Conservation (phyloP, 2,888 invertebrate species). For the Sarcophaga subvicina region DNA sequence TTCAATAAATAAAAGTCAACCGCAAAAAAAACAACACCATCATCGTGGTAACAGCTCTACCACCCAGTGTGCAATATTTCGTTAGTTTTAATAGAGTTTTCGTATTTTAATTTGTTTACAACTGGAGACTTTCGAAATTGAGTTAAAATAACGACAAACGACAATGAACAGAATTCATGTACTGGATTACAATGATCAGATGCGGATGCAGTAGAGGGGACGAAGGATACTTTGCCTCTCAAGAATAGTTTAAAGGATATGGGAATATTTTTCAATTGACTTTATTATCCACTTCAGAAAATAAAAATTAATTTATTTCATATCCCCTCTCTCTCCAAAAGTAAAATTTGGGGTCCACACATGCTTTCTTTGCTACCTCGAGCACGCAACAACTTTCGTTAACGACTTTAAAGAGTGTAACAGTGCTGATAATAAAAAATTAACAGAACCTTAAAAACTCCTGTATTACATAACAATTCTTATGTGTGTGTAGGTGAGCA, state of each 20-base stretch:
- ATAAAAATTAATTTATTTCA: too few relatives aligned
- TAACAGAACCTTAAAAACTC: background rate
- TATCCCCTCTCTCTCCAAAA: too few relatives aligned
- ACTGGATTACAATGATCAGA: too few relatives aligned
- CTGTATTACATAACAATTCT: background rate
- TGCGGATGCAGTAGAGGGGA: too few relatives aligned
- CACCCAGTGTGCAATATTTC: slow-evolving; percentile 47
- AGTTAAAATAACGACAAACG: slow-evolving; percentile 61
- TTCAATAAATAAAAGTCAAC: slow-evolving; percentile 30
- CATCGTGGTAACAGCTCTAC: background rate
- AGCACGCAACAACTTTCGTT: background rate
- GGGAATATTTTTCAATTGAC: too few relatives aligned
- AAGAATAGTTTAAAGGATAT: too few relatives aligned
- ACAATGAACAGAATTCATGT: background rate
- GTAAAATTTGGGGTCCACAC: too few relatives aligned
- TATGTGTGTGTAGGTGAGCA: background rate
- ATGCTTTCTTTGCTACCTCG: too few relatives aligned
- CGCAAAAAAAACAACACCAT: background rate
- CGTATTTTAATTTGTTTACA: slow-evolving; percentile 63
- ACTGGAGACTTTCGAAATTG: slow-evolving; percentile 63
- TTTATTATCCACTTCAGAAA: too few relatives aligned
- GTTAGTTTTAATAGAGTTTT: slow-evolving; percentile 68
- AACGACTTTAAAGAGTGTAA: background rate
- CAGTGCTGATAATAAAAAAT: background rate
- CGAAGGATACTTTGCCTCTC: too few relatives aligned